phyloP scores from a whole-genome alignment of 2,797 vertebrate species.

The Ctenopoma kingsleyae region DNA sequence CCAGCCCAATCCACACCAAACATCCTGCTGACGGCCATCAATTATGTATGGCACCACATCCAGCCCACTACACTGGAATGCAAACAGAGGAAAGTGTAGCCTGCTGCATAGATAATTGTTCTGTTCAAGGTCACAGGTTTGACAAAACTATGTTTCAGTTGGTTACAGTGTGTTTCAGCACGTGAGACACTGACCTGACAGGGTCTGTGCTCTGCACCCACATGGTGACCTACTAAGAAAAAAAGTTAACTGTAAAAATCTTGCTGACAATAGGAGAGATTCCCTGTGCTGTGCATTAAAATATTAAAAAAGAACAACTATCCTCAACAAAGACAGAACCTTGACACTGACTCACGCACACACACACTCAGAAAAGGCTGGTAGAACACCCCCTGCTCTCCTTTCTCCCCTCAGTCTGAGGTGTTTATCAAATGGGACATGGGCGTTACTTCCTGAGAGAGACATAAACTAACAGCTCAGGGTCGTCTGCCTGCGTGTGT shows the following conservation, averaged over 20 bases:
- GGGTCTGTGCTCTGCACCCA: not conserved
- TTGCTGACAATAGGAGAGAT: constrained; percentile 5
- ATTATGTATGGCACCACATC: constrained; percentile 41
- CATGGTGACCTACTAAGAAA: constrained; percentile 4
- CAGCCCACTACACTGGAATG: not conserved
- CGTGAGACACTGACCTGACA: not conserved
- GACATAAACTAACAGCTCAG: constrained; percentile 5
- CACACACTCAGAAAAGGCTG: not conserved
- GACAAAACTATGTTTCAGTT: not conserved
- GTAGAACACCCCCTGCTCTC: constrained; percentile 11
- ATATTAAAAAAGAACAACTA: constrained; percentile 21
- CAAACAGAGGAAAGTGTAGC: constrained; percentile 37
- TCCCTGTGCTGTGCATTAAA: constrained; percentile 14
- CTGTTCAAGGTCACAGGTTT: constrained; percentile 40
- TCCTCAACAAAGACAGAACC: not conserved
- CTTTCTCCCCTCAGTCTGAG: constrained; percentile 49
- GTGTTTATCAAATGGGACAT: constrained; percentile 64
- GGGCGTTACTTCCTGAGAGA: constrained; percentile 62
- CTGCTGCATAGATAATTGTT: not conserved
- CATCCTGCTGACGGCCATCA: constrained; percentile 50
- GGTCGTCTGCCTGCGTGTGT: not conserved
- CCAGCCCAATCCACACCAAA: constrained; percentile 42
- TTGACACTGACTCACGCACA: not conserved
- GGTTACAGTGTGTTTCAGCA: not conserved
- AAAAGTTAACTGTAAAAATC: constrained; percentile 8